phyloP scores from a whole-genome alignment of 2,113 vertebrate species.

The Thamnaconus septentrionalis region DNA sequence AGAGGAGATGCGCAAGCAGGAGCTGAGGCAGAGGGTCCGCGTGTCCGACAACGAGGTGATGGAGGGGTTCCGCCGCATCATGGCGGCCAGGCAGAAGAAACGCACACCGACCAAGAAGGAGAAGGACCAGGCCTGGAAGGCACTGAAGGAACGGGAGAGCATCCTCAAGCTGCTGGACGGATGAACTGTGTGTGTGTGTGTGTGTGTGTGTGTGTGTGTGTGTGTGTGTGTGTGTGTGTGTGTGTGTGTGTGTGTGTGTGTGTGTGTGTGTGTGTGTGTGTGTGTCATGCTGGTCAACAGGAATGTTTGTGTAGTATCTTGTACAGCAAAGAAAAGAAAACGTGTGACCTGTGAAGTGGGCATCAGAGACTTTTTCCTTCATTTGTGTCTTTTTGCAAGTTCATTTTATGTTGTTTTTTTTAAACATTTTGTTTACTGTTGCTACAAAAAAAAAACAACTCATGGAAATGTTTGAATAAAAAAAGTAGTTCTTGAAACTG shows the following conservation, averaged over 20 bases:
- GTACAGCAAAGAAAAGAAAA: background rate
- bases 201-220: no score
- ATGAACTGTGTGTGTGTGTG: slow-evolving; percentile 9
- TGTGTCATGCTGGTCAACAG: slow-evolving; percentile 18
- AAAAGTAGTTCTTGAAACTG: slow-evolving; percentile 7
- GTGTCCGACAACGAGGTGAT: slow-evolving; percentile 97
- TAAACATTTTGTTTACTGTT: slow-evolving; percentile 39
- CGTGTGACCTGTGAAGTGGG: background rate
- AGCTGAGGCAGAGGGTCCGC: slow-evolving; percentile 92
- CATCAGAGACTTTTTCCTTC: slow-evolving; percentile 5
- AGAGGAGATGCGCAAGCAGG: slow-evolving; percentile 94
- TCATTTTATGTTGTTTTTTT: slow-evolving; percentile 15
- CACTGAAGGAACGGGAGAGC: slow-evolving; percentile 94
- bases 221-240: no score
- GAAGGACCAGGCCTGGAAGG: slow-evolving; percentile 98
- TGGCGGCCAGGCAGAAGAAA: slow-evolving; percentile 98
- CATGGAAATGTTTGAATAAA: slow-evolving; percentile 49
- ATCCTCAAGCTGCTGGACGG: slow-evolving; percentile 94
- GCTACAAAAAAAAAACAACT: slow-evolving; percentile 34
- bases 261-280: background rate
- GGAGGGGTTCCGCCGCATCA: slow-evolving; percentile 99
- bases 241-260: no score
- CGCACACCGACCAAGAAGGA: slow-evolving; percentile 97
- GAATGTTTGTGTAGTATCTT: slow-evolving; percentile 19
- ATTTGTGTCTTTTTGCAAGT: background rate